Conservation (phyloP, 2,797 vertebrate genomes). For the Coranthus polyacanthus region DNA sequence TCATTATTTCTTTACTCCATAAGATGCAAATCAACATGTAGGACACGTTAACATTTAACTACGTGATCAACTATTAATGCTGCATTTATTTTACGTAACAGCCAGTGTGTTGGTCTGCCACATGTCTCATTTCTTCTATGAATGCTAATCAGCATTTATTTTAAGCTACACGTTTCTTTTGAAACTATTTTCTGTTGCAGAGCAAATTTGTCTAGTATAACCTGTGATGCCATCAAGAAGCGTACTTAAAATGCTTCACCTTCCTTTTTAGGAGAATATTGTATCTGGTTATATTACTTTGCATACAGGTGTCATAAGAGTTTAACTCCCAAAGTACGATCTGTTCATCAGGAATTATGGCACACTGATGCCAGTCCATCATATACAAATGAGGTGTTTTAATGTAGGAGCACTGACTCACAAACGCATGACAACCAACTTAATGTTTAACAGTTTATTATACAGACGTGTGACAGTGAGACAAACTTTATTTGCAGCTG, state of each 20-base stretch:
- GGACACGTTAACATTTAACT: conserved; percentile 4
- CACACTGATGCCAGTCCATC: not conserved
- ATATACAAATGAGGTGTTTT: not conserved
- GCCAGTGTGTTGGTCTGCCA: not conserved
- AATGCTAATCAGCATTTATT: not conserved
- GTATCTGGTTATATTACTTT: no score
- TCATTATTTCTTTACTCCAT: not conserved
- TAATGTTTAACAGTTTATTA: conserved; percentile 70
- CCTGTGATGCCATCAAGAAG: no score
- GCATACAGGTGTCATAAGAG: not conserved
- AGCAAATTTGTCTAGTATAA: not conserved
- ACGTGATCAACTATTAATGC: not conserved
- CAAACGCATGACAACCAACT: conserved; percentile 22
- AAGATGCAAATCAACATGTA: not conserved
- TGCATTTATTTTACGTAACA: not conserved
- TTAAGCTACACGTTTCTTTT: not conserved
- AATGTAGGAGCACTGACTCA: not conserved
- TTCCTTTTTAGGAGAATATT: no score
- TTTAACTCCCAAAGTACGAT: not conserved
- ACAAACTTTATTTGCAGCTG: conserved; percentile 28
- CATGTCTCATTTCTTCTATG: not conserved
- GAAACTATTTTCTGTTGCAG: not conserved
- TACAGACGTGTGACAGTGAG: conserved; percentile 51
- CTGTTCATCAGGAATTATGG: not conserved
- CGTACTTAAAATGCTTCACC: no score